Base-by-base conservation (phyloP, 2,888 invertebrate species). In the Agriotes lineatus region DNA sequence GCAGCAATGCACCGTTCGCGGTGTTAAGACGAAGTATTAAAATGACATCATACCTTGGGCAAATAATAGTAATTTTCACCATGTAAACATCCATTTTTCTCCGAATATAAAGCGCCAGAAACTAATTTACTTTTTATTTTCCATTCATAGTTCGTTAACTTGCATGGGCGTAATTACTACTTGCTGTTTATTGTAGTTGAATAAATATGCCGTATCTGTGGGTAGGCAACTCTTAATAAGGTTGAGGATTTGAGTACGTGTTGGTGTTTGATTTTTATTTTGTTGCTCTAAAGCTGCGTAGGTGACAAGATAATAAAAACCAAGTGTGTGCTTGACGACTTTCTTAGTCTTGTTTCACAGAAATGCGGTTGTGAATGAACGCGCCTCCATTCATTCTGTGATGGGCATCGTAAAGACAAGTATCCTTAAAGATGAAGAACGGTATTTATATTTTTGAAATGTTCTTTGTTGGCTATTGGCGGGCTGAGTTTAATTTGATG, bases 211-310 rank as follows among this genome's bases (percentile, higher is more conserved):
- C 37, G n/a, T 25, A 20, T 1, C 44, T 39, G 68, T 68, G 68
- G 63, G 64, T 19, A 16, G 68, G 16, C 16, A 22, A 25, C 12
- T 39, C 35, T 50, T 63, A 62, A 57, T 57, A 64, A 57, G 44
- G 57, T 22, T 42, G 50, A 68, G 20, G 50, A 68, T 68, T 68
- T 68, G 50, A 63, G 50, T 48, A 48, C 33, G 69, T 61, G 64
- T 65, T 69, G 69, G 69, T 64, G 68, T 68, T 68, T 65, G 63
- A 60, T 69, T 69, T 69, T 56, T 60, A 39, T 42, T 57, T 57
- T 59, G 56, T 59, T 44, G 42, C 37, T 57, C 37, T 25, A 44
- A 63, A 33, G 44, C 14, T 56, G 39, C 59, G 68, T 68, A 33
- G 68, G 68, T 54, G 63, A 33, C 10, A 50, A 35, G 14, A 37